phyloP scores from a whole-genome alignment of 2,113 vertebrate species.

The Calonectris borealis region DNA sequence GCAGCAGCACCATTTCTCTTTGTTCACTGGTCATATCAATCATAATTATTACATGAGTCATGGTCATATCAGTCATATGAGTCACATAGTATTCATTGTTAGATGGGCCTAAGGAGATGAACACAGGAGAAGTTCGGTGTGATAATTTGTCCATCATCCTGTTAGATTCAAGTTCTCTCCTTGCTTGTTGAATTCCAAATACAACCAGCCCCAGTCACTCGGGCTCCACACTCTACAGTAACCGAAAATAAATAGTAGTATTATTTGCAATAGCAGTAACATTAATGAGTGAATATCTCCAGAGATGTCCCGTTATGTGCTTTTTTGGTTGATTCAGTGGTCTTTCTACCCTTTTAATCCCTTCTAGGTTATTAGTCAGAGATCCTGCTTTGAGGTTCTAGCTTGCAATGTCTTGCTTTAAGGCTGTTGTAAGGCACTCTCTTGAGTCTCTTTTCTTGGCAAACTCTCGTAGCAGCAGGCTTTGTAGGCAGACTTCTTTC shows the following conservation, averaged over 20 bases:
- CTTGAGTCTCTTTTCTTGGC: constrained; percentile 37
- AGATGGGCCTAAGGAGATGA: not conserved
- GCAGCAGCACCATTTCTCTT: not conserved
- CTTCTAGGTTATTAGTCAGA: not conserved
- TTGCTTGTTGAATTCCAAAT: not conserved
- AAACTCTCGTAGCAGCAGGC: constrained; percentile 63
- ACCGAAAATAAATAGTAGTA: not conserved
- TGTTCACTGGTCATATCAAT: not conserved
- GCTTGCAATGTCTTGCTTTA: constrained; percentile 14
- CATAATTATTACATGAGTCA: not conserved
- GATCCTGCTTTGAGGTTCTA: not conserved
- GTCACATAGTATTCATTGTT: not conserved
- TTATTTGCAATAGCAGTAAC: not conserved
- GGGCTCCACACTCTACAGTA: not conserved
- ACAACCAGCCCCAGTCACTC: not conserved
- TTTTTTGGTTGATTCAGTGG: not conserved
- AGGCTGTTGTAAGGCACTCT: constrained; percentile 23
- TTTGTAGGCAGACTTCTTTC: constrained; percentile 67
- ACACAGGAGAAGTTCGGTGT: not conserved
- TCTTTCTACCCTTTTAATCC: not conserved
- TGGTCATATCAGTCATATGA: not conserved
- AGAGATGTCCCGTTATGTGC: not conserved
- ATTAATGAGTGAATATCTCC: not conserved
- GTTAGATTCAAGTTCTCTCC: not conserved
- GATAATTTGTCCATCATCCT: not conserved